Evolutionary conservation across 92 coral and sea anemone species (phyloP), one percentile per base, ranked within the genome.

Genomic region (Hydrozoanthus gracilis): DNA sequence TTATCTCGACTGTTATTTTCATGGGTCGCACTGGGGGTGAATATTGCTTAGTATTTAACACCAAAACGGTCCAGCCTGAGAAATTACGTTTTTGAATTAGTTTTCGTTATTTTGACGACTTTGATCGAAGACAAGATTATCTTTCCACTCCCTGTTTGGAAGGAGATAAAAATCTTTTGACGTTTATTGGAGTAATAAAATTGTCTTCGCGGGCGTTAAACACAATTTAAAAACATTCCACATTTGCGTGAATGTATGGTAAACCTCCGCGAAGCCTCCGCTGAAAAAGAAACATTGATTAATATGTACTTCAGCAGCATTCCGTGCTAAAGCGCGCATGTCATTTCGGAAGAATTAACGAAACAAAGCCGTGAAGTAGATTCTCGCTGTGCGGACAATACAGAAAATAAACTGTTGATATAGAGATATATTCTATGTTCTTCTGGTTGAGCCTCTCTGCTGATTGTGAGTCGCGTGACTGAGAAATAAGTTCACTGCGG

Each of bases 361-460:
- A 65, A 10, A 65, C 54, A 80, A 66, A 48, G 73, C 54, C 62
- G 51, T 1, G 13, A 47, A 74, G 9, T 14, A 8, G 20, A 8
- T 64, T 48, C 50, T 70, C 73, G 35, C 85, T 66, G 56, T 16
- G 85, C 48, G n/a, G 73, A 62, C 27, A 20, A 11, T 48, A 49
- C 74, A 66, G 3, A 80, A 80, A 80, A 65, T 80, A 80, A n/a
- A 44, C 74, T 65, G 74, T 48, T 80, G 85, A 68, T 65, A 66
- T 48, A 51, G 44, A 17, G 47, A 44, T 49, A 17, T 65, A 80
- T 16, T 78, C 39, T 27, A 27, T 27, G 39, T 27, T 27, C 39
- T 50, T 47, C 85, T 64, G 85, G 16, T 64, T 18, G 61, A 18
- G 17, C 61, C 56, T 5, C 58, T 80, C 47, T n/a, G 18, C 47